These are phyloP conservation scores for Lasioglossum vierecki DNA, from an alignment of 2,888 invertebrate genomes.

Conservation along the genomic window DNA sequence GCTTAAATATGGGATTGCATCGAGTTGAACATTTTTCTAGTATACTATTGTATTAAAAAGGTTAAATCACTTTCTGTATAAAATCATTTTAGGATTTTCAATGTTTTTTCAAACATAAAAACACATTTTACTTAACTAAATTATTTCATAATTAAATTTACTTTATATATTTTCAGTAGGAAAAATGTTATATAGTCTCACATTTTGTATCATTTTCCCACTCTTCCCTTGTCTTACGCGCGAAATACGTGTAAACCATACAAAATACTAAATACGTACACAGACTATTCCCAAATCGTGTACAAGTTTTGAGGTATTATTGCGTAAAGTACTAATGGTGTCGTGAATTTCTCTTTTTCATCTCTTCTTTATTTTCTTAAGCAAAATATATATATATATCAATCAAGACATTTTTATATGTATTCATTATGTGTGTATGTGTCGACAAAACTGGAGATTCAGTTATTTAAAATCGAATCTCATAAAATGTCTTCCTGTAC, in stretches of 20 bases:
- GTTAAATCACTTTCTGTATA: not conserved
- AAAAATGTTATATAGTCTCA: not conserved
- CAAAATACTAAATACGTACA: not conserved
- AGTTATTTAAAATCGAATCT: constrained; percentile 32
- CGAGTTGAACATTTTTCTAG: not conserved
- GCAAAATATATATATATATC: constrained; percentile 51
- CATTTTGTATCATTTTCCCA: not conserved
- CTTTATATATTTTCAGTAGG: not conserved
- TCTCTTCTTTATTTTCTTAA: constrained; percentile 56
- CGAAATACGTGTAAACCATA: not conserved
- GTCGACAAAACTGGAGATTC: constrained; percentile 41
- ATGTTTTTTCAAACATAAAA: not conserved
- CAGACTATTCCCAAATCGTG: not conserved
- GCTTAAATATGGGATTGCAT: not conserved
- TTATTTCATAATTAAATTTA: not conserved
- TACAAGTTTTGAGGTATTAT: constrained; percentile 19
- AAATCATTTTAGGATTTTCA: not conserved
- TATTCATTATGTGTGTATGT: constrained; percentile 51
- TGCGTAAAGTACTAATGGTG: constrained; percentile 48
- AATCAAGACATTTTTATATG: constrained; percentile 45
- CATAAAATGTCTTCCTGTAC: constrained; percentile 27
- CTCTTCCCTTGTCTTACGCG: not conserved
- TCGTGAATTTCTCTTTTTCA: constrained; percentile 48
- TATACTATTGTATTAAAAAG: not conserved
- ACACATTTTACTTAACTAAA: not conserved